phyloP scores from a whole-genome alignment of 2,888 invertebrate species.

The Coremacera marginata region DNA sequence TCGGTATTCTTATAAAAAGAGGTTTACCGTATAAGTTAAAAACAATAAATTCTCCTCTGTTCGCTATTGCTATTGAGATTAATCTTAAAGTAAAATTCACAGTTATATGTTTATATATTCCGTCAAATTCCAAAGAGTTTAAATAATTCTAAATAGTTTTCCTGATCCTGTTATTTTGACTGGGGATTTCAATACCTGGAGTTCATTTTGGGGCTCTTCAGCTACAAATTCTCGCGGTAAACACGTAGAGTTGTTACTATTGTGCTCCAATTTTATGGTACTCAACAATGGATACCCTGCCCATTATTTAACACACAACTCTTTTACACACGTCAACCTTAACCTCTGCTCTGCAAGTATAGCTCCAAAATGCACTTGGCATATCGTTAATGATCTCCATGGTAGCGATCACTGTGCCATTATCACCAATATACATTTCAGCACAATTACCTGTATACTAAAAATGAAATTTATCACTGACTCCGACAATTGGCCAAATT shows the following conservation, averaged over 20 bases:
- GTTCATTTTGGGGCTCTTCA: background rate
- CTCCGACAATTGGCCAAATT: conserved; percentile 1
- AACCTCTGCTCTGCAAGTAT: conserved; percentile 18
- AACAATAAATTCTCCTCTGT: background rate
- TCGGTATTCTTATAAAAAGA: too few relatives aligned
- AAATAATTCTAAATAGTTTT: background rate
- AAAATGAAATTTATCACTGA: conserved; percentile 4
- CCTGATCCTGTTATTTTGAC: background rate
- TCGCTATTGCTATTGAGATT: too few relatives aligned
- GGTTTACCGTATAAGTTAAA: too few relatives aligned
- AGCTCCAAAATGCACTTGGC: too few relatives aligned
- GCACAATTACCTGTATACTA: background rate
- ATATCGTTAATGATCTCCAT: conserved; percentile 11
- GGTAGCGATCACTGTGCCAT: too few relatives aligned
- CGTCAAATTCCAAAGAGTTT: background rate
- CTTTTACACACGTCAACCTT: conserved; percentile 16
- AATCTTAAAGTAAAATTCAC: too few relatives aligned
- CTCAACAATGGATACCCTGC: too few relatives aligned
- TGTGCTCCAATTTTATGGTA: background rate
- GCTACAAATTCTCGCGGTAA: background rate
- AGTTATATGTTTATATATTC: too few relatives aligned
- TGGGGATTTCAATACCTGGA: background rate
- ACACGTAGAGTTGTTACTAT: background rate
- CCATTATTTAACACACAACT: too few relatives aligned
- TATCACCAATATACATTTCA: too few relatives aligned